Base-by-base conservation (phyloP, 1,140 invertebrate genomes). In the Pseudomyrmex flavicornis region DNA sequence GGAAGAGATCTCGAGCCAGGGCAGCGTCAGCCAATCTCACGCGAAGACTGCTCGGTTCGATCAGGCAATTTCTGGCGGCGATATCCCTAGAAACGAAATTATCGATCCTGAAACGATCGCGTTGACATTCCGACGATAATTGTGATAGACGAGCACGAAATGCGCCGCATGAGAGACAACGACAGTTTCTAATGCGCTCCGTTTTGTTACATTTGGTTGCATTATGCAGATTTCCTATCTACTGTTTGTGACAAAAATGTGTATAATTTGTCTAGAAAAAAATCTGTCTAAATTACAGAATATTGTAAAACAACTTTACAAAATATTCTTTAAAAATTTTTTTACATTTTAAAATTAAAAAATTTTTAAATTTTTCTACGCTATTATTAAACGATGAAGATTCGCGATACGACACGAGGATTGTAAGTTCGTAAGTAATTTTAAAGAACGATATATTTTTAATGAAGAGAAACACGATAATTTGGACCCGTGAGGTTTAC, bases 1-100 rank as follows among this genome's bases (percentile, higher is more conserved):
- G 98, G 93, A 99, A 99, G 58, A 99, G 94, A 94, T 99, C 98
- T 35, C 98, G 95, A 0, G 98, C 97, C 66, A 99, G 93, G 35
- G 98, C 97, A 89, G 97, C 97, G 93, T 99, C 99, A 58, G 97
- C 97, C 84, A 99, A 95, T 94, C 98, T 97, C 58, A 99, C 96
- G 92, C 96, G 96, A 82, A 98, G 95, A 72, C 89, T 93, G 68
- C 90, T 88, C 12, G 93, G 91, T 86, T 97, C 97, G 96, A 96
- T 98, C 96, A 97, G 95, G 94, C 98, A 98, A 94, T 99, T 99
- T 91, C 98, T 96, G 17, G 97, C 96, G 12, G 98, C 98, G 63
- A 99, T 95, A 93, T 99, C 98, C 93, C 97, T 94, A 83, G 9
- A 89, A 85, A 82, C 20, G 1, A 46, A 69, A 72, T 52, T 68